Conservation (phyloP, 2,113 vertebrate species). For the Prietella phreatophila region DNA sequence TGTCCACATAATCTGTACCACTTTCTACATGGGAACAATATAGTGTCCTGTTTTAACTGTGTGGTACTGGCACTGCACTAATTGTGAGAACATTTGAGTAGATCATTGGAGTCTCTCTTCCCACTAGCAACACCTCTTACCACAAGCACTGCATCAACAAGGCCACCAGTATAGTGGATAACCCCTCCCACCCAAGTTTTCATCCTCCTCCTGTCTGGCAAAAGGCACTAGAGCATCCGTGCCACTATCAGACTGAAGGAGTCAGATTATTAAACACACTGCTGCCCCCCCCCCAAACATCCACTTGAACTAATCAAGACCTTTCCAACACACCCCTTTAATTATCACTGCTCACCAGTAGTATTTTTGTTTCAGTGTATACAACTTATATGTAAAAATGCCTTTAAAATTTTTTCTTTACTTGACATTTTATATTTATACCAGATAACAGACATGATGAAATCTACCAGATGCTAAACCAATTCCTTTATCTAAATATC, state of each 20-base stretch:
- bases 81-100: too few species aligned
- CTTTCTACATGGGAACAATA: background rate
- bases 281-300: background rate
- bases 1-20: background rate
- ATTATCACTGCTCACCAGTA: background rate
- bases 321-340: background rate
- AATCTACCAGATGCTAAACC: background rate
- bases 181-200: background rate
- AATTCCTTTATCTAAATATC: background rate
- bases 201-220: background rate
- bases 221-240: background rate
- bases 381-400: background rate
- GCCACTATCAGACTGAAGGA: background rate
- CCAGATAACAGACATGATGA: background rate
- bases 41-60: background rate
- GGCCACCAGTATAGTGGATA: background rate
- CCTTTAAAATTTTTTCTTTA: background rate
- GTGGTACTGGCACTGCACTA: background rate
- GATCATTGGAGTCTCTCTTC: background rate
- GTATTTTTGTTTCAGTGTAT: background rate
- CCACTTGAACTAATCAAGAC: background rate
- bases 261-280: background rate
- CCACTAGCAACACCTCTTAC: background rate
- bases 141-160: background rate
- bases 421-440: background rate